Percentiles rank a stretch among this genome's conserved stretches.
Conservation (phyloP, 1,140 invertebrate genomes). For the Drosophila azteca region DNA sequence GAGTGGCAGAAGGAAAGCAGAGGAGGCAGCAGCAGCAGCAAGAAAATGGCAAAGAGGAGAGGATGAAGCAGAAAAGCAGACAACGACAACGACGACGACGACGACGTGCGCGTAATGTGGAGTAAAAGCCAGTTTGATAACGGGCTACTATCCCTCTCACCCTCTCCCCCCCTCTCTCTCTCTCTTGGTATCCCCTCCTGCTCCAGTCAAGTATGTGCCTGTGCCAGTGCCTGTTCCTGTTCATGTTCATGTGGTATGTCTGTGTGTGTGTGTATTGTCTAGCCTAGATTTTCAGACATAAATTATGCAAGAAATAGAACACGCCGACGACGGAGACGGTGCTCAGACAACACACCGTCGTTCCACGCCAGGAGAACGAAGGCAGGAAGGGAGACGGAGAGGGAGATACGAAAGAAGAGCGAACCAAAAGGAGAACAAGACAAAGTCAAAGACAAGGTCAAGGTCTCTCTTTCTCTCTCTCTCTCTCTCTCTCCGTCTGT, state of each 20-base stretch:
- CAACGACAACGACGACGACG: conserved; percentile 10
- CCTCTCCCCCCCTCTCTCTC: neutral
- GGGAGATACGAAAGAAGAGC: conserved; percentile 7
- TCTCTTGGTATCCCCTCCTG: neutral
- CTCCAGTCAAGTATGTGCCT: neutral
- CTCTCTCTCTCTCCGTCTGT: neutral
- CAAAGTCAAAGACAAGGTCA: conserved; percentile 56
- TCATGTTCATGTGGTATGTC: neutral
- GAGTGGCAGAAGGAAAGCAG: conserved; percentile 28
- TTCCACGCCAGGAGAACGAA: conserved; percentile 67
- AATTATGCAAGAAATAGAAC: conserved; percentile 75
- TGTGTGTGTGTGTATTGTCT: conserved; percentile 40
- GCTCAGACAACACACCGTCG: neutral
- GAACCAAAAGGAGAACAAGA: conserved; percentile 33
- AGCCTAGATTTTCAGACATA: conserved; percentile 78
- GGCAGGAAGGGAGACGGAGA: conserved; percentile 35
- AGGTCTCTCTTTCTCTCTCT: conserved; percentile 37
- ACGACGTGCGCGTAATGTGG: conserved; percentile 70
- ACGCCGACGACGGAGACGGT: no score
- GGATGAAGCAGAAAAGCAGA: no score
- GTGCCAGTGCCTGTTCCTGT: neutral
- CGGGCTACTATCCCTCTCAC: conserved; percentile 41
- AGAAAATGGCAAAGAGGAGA: no score
- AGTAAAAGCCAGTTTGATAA: conserved; percentile 75
- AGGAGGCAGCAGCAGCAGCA: conserved; percentile 8